Percentiles rank a stretch among this genome's conserved stretches.
Conservation (phyloP, 2,113 vertebrate species). For the Cyphomyrus plagiostoma region DNA sequence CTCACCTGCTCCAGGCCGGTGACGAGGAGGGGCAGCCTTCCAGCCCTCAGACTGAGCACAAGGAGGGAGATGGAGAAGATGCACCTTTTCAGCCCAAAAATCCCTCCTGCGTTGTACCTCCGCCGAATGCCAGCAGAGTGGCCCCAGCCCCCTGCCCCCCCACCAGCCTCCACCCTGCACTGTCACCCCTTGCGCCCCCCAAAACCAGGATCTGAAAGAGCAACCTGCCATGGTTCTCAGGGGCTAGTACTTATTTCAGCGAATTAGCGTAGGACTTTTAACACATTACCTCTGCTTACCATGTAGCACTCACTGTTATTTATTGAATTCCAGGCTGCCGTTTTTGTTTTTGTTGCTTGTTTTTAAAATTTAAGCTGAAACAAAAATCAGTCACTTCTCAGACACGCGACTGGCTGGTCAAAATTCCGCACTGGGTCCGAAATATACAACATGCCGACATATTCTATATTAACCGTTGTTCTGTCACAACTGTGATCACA, state of each 20-base stretch:
- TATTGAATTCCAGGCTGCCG: conserved; percentile 47
- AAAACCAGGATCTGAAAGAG: conserved; percentile 53
- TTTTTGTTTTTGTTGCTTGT: conserved; percentile 33
- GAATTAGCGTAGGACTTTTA: conserved; percentile 65
- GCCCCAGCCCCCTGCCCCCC: conserved; percentile 27
- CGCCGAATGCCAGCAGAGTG: conserved; percentile 25
- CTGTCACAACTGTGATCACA: conserved; percentile 50
- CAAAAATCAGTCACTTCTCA: conserved; percentile 38
- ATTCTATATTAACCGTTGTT: conserved; percentile 46
- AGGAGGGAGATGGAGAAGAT: conserved; percentile 43
- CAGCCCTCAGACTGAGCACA: conserved; percentile 58
- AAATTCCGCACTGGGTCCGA: conserved; percentile 34
- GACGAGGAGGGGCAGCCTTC: conserved; percentile 62
- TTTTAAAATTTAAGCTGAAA: conserved; percentile 24
- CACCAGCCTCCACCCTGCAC: neutral
- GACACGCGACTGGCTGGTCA: conserved; percentile 36
- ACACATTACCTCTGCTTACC: conserved; percentile 64
- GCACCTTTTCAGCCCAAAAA: conserved; percentile 53
- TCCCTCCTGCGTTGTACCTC: conserved; percentile 42
- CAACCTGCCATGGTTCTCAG: conserved; percentile 75
- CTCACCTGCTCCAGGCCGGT: conserved; percentile 51
- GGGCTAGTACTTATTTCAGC: conserved; percentile 74
- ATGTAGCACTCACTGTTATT: conserved; percentile 51
- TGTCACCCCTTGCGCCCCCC: conserved; percentile 15
- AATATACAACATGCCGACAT: conserved; percentile 56